A percentile compares a stretch with the other conserved stretches of the same genome.
phyloP scores from a whole-genome alignment of 2,888 invertebrate species.

The Cotesia congregata region DNA sequence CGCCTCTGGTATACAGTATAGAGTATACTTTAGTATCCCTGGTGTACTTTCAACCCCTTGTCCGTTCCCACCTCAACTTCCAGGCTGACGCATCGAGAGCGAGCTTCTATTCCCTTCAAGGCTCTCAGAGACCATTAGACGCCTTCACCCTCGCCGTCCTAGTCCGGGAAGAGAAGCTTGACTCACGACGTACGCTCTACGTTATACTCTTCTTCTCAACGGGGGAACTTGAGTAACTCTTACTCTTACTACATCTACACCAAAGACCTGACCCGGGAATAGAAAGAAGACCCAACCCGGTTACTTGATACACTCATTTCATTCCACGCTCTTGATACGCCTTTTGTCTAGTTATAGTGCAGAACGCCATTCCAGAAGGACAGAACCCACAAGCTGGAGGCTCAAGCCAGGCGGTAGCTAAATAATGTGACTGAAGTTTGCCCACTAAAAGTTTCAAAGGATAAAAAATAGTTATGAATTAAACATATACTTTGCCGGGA shows the following conservation, averaged over 20 bases:
- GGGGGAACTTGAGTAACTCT: slow-evolving; percentile 56
- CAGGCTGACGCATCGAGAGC: slow-evolving; percentile 12
- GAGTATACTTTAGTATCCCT: slow-evolving; percentile 1
- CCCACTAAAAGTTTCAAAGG: too few species aligned
- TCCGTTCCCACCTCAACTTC: not conserved
- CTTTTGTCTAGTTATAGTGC: not conserved
- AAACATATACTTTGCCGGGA: too few species aligned
- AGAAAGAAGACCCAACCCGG: slow-evolving; percentile 46
- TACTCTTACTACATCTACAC: slow-evolving; percentile 34
- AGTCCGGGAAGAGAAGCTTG: slow-evolving; percentile 49
- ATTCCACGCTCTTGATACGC: not conserved
- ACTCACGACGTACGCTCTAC: slow-evolving; percentile 58
- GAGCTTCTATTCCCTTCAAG: slow-evolving; percentile 34
- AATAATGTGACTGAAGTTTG: too few species aligned
- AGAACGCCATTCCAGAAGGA: too few species aligned
- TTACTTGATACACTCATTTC: slow-evolving; percentile 34
- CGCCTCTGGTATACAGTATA: not conserved
- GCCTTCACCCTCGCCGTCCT: slow-evolving; percentile 54
- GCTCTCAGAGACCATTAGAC: slow-evolving; percentile 58
- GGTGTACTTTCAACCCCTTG: slow-evolving; percentile 18
- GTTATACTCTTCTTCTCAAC: too few species aligned
- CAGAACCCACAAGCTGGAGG: too few species aligned
- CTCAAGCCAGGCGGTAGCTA: too few species aligned
- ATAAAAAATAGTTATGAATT: too few species aligned
- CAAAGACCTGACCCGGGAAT: slow-evolving; percentile 27